These are phyloP conservation scores for Panurus biarmicus DNA, from an alignment of 2,113 vertebrate species.

Conservation along the genomic window DNA sequence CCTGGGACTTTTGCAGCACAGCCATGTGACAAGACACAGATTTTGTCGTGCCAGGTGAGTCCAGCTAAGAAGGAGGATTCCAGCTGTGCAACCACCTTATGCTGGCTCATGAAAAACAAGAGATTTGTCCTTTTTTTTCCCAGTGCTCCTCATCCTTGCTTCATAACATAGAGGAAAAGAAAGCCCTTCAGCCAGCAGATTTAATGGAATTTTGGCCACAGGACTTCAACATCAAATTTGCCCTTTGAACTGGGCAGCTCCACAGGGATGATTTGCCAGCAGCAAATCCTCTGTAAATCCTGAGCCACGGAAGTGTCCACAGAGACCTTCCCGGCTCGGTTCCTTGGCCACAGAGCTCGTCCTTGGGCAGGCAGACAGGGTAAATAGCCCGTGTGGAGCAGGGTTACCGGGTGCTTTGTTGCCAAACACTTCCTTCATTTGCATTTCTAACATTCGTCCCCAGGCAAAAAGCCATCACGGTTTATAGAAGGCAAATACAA, in stretches of 20 bases:
- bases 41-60: neutral
- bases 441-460: neutral
- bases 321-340: neutral
- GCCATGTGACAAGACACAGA: neutral
- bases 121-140: neutral
- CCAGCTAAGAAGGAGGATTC: too few relatives aligned
- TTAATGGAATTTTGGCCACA: neutral
- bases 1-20: neutral
- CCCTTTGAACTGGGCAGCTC: neutral
- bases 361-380: neutral
- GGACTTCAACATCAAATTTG: too few relatives aligned
- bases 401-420: neutral
- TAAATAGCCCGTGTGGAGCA: rapidly evolving
- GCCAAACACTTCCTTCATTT: neutral
- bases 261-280: rapidly evolving
- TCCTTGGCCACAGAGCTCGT: neutral
- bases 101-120: rapidly evolving
- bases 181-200: neutral
- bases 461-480: neutral
- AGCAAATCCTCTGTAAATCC: neutral
- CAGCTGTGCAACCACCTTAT: rapidly evolving
- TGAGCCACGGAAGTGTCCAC: rapidly evolving
- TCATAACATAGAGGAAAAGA: neutral
- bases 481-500: neutral
- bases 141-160: neutral